Base-by-base conservation (phyloP, 1,140 invertebrate species). In the Musca domestica region DNA sequence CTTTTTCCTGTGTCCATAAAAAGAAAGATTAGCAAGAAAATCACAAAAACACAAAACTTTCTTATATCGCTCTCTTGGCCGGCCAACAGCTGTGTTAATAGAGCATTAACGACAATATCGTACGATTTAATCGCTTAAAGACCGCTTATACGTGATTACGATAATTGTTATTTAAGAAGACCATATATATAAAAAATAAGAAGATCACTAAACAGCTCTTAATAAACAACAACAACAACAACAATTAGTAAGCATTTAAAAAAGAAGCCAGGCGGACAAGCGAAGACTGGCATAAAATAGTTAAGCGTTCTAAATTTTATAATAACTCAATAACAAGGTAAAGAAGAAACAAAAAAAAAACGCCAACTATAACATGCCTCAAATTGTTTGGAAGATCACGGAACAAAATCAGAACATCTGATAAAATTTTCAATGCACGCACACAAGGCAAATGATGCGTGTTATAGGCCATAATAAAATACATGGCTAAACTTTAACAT, bases 361-460 rank as follows among this genome's bases (percentile, higher is more conserved):
- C 14, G n/a, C 23, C 15, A 30, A 58, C 15, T 6, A 2, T 2
- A 19, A 19, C 9, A 19, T 41, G 34, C 2, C 4, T 9, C 12
- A 41, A 41, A 41, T 41, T 9, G 4, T 10, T 9, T 41, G 34
- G 34, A 41, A 41, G 5, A 9, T 5, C 2, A 41, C 6, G 9
- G 9, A 30, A 30, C 27, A 30, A 30, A 41, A 41, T 41, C 34
- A 41, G 15, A 17, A 30, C 15, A 58, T 58, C 54, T 58, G 54
- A 58, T 58, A 58, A 58, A 58, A 58, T 58, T 27, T 58, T n/a
- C 54, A 58, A 58, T 17, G 54, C 54, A 58, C 54, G 23, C 54
- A 58, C 17, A 12, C 27, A 58, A 30, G 14, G 25, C 34, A 41
- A 41, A 41, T 41, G 34, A 41, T 41, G 34, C 34, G 34, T 41